Evolutionary conservation across 2,113 vertebrate species (phyloP), one percentile per base, ranked within the genome.

Genomic region (Rattus rattus): DNA sequence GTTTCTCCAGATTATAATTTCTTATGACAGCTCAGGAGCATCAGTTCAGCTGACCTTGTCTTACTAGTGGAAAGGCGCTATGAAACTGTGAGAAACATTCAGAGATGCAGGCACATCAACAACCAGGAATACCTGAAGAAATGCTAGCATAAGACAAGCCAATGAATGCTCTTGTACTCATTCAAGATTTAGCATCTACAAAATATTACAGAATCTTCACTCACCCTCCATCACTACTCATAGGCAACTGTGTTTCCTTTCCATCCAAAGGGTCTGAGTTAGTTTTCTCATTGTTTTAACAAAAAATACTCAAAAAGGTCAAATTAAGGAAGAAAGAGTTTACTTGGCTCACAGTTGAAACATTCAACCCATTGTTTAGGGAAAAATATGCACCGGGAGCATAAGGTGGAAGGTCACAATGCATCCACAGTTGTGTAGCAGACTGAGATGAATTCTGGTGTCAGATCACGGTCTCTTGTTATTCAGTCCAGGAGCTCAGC

Each of bases 141-240:
- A n/a, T 33, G 28, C 8, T 52, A 28, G 16, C 8, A 4, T 54
- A 33, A 80, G 16, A 19, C 20, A 56, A 22, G 22, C n/a, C 47
- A 67, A 43, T 19, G 16, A 61, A 52, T 5, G 16, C 24, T 3
- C 43, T 12, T 33, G 2, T 67, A 75, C 28, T 69, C 49, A 12
- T 13, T 20, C 1, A 0, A 24, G 14, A 14, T 0, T 19, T 43
- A 70, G 0, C 28, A 11, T 0, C 26, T 28, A 28, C 20, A 39
- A 5, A 4, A 11, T 8, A 63, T 16, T 17, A 7, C 0, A 43
- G 52, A 13, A 10, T 30, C 76, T 24, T 70, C 69, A n/a, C 33
- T 26, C 63, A 28, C 0, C 14, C 63, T 20, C 49, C 19, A 28
- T 10, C 30, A 1, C 13, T 47, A 13, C 16, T 11, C 14, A 20